Base-by-base conservation (phyloP, 2,113 vertebrate genomes). In the Macroglossus sobrinus region DNA sequence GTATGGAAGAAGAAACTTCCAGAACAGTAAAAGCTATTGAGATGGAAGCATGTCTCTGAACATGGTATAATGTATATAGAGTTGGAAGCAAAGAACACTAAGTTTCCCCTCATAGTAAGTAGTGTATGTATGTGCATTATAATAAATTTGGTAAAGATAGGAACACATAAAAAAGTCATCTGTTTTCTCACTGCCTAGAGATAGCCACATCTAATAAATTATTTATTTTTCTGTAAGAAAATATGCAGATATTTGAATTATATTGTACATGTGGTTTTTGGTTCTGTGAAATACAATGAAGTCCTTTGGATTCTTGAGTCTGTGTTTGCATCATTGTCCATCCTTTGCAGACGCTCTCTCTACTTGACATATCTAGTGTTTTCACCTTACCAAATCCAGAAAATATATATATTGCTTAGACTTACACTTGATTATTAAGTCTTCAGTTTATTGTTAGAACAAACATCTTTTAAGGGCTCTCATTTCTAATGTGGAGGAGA, bases 391-490 rank as follows among this genome's bases (percentile, higher is more conserved):
- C 63, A 89, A 18, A 89, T 97, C 9, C 61, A 66, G 55, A 68
- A 82, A 93, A 93, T 47, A 9, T 89, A n/a, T 53, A 61, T 10
- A 9, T 72, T 90, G 35, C 22, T 84, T 89, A 33, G 3, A 35
- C 30, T 84, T 93, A 61, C 30, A 50, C 40, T 86, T 84, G 21
- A 4, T 84, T 86, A 22, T 82, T 88, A n/a, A 76, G 59, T 19
- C 19, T 12, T 90, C 45, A 71, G 38, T 84, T 85, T 94, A 50
- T 87, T 88, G 2, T 86, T 91, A 75, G 43, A 84, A 93, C 14
- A 95, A 89, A 8, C 53, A 28, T 74, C 47, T 89, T 88, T 96
- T 91, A 84, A 93, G 63, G 63, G 57, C 24, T 92, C 38, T 95
- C 10, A 68, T 85, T 94, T 94, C 35, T 93, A 85, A 87, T n/a